Evolutionary conservation across 2,113 vertebrate species (phyloP), one percentile per base, ranked within the genome.

Genomic region (Vicugna pacos): DNA sequence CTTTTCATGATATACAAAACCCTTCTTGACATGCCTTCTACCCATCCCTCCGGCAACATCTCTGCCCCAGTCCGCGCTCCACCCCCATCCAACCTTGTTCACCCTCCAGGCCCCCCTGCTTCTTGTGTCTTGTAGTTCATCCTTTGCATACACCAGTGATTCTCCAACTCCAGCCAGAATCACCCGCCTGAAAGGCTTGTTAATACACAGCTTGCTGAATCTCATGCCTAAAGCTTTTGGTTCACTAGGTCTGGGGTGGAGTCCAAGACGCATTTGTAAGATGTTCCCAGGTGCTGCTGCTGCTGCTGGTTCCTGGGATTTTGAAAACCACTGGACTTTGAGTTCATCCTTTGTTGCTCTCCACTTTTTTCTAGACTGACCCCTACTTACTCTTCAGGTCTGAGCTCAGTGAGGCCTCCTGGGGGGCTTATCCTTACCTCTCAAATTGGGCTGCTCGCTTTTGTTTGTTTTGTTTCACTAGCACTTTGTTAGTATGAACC

Each of bases 31-130:
- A 4, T 8, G 32, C 35, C n/a, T 62, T 89, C 46, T 60, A 0
- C 26, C 10, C 15, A 10, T 60, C 83, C 35, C 38, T 82, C 50
- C 13, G 48, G 28, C 38, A 52, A 15, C 4, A n/a, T 64, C 32
- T 58, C 46, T 50, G 16, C 10, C 60, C 58, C 11, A 6, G 9
- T 30, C 11, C 14, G 3, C 0, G 0, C 8, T 10, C 4, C 3
- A 2, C 13, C 30, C 2, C 38, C 5, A 0, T 12, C 75, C 35
- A 65, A 8, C 28, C 28, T 20, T 58, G 8, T 30, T n/a, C 30
- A 13, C 5, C 17, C 56, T 81, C 14, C 28, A 14, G 35, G 17
- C 24, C 38, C 38, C 38, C 38, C 38, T 35, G 35, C 35, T 35
- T 42, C 38, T 42, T 96, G 64, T 42, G 50, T 11, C 0, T 32